A percentile compares a stretch with the other conserved stretches of the same genome.
These are phyloP conservation scores for Baronia brevicornis DNA, from an alignment of 2,888 invertebrate genomes.

Conservation along the genomic window DNA sequence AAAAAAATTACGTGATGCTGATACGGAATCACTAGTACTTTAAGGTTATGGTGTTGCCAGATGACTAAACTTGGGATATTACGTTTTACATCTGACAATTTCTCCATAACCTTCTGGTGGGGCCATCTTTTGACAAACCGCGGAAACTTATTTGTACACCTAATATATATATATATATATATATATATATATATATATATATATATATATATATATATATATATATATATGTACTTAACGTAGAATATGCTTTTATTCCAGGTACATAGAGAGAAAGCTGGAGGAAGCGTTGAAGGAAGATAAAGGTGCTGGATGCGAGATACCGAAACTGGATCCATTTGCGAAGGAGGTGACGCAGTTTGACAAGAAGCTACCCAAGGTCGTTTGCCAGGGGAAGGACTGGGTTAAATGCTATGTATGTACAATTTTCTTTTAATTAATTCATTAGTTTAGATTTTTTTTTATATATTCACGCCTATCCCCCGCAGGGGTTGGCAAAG, in stretches of 20 bases:
- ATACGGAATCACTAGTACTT: too few species aligned
- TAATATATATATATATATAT: constrained; percentile 3
- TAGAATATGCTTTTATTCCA: constrained; percentile 20
- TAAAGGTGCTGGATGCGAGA: constrained; percentile 54
- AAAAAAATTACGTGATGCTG: too few species aligned
- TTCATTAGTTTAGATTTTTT: too few species aligned
- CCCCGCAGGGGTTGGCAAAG: too few species aligned
- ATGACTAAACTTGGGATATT: too few species aligned
- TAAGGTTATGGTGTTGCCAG: too few species aligned
- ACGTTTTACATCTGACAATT: too few species aligned
- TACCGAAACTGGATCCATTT: constrained; percentile 62
- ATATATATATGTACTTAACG: background rate
- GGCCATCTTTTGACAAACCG: too few species aligned
- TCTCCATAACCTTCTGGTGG: too few species aligned
- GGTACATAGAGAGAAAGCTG: constrained; percentile 48
- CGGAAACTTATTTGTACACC: too few species aligned
- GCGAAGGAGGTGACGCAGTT: constrained; percentile 85
- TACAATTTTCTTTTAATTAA: too few species aligned
- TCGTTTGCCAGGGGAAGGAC: constrained; percentile 80
- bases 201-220: background rate
- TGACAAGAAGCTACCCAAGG: constrained; percentile 75
- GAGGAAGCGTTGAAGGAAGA: constrained; percentile 47
- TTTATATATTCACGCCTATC: too few species aligned
- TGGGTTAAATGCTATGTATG: constrained; percentile 88
- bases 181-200: background rate